Conservation (phyloP, 2,888 invertebrate species). For the Dysmachus trigonus region DNA sequence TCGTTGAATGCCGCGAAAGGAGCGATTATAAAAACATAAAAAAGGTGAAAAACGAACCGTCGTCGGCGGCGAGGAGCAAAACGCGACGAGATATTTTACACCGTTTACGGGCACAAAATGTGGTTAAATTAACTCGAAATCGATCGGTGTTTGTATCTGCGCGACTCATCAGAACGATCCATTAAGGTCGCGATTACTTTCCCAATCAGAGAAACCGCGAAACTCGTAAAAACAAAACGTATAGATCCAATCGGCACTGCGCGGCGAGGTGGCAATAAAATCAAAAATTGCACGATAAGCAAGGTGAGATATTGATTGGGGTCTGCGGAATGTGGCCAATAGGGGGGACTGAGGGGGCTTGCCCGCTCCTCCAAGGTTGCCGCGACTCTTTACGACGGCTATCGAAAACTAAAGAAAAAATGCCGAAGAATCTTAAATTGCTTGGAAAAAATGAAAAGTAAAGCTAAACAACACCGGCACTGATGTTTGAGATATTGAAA, state of each 20-base stretch:
- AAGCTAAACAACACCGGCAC: background rate
- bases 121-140: slow-evolving; percentile 35
- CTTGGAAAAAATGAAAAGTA: background rate
- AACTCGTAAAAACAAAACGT: slow-evolving; percentile 28
- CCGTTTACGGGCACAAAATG: slow-evolving; percentile 37
- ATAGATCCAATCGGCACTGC: background rate
- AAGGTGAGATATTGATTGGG: slow-evolving; percentile 29
- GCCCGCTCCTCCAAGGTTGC: background rate
- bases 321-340: background rate
- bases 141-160: slow-evolving; percentile 8
- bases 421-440: background rate
- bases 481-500: slow-evolving; percentile 28
- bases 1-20: background rate
- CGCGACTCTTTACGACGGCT: background rate
- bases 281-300: slow-evolving; percentile 29
- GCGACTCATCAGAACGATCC: slow-evolving; percentile 17
- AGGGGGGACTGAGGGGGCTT: background rate
- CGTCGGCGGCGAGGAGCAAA: background rate
- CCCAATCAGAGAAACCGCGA: slow-evolving; percentile 32
- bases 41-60: background rate
- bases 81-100: slow-evolving; percentile 24
- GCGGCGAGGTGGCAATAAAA: slow-evolving; percentile 14
- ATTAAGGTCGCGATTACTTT: slow-evolving; percentile 33
- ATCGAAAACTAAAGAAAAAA: background rate
- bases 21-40: slow-evolving; percentile 14